A percentile compares a stretch with the other conserved stretches of the same genome.
Conservation (phyloP, 2,888 invertebrate species). For the Mellilla xanthometata region DNA sequence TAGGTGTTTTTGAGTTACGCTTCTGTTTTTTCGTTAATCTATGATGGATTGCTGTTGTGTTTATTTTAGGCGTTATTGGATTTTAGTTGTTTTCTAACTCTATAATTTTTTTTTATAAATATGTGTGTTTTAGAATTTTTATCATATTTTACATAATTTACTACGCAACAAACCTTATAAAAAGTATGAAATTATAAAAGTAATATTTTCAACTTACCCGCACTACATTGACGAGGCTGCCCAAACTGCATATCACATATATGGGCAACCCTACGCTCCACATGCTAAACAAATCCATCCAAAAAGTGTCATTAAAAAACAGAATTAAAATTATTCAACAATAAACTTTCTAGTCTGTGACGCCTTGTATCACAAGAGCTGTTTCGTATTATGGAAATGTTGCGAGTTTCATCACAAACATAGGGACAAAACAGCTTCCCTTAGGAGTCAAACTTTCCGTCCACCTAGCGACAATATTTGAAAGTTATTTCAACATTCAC, state of each 20-base stretch:
- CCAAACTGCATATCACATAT: slow-evolving; percentile 45
- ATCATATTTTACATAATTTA: no score
- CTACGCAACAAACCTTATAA: no score
- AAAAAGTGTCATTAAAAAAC: neutral
- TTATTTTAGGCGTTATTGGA: no score
- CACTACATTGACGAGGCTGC: no score
- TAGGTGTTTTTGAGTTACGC: slow-evolving; percentile 42
- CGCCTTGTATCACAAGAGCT: slow-evolving; percentile 29
- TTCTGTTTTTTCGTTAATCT: slow-evolving; percentile 37
- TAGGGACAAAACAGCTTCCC: slow-evolving; percentile 73
- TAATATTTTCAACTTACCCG: no score
- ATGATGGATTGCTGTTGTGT: slow-evolving; percentile 33
- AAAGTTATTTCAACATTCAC: slow-evolving; percentile 83
- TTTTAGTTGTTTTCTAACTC: no score
- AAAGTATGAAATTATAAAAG: no score
- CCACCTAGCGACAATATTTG: slow-evolving; percentile 83
- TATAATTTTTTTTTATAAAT: no score
- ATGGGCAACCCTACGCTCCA: neutral
- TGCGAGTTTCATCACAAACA: slow-evolving; percentile 79
- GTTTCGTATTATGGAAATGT: slow-evolving; percentile 67
- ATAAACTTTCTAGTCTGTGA: slow-evolving; percentile 9
- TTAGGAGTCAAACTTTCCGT: slow-evolving; percentile 77
- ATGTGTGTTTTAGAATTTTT: no score
- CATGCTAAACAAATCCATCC: neutral
- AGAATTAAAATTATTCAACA: neutral